Percentiles rank a stretch among this genome's conserved stretches.
Evolutionary conservation across 2,888 invertebrate species (phyloP).

Genomic region (Lacanobia wlatinum): DNA sequence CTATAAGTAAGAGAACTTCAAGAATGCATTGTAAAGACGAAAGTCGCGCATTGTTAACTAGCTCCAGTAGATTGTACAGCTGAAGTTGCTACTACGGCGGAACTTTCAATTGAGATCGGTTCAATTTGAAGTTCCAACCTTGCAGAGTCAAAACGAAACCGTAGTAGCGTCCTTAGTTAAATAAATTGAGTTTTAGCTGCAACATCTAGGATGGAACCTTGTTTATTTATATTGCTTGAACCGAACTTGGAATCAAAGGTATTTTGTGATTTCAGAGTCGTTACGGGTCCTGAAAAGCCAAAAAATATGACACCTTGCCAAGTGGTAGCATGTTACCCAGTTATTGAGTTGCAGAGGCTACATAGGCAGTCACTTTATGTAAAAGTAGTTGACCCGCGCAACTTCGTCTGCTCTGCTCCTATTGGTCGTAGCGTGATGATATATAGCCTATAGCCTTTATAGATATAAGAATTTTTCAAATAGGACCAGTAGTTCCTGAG

Average conservation of each 20-base stretch:
- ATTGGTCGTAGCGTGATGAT: too few species aligned
- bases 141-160: constrained; percentile 13
- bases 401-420: too few species aligned
- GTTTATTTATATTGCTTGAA: constrained; percentile 7
- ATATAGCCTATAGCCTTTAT: too few species aligned
- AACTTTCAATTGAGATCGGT: constrained; percentile 30
- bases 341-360: too few species aligned
- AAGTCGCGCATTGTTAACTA: not conserved
- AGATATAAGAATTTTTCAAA: too few species aligned
- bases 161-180: constrained; percentile 11
- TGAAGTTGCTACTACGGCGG: constrained; percentile 1
- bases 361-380: too few species aligned
- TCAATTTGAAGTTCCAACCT: constrained; percentile 29
- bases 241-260: not conserved
- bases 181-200: constrained; percentile 11
- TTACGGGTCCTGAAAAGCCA: too few species aligned
- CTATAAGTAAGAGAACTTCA: not conserved
- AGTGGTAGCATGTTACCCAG: too few species aligned
- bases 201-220: not conserved
- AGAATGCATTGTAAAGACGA: not conserved
- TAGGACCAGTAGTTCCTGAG: too few species aligned
- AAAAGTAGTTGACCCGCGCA: too few species aligned
- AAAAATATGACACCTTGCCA: too few species aligned
- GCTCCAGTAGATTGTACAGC: constrained; percentile 8
- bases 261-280: not conserved